Conservation (phyloP, 2,888 invertebrate genomes). For the Keiferia lycopersicella region DNA sequence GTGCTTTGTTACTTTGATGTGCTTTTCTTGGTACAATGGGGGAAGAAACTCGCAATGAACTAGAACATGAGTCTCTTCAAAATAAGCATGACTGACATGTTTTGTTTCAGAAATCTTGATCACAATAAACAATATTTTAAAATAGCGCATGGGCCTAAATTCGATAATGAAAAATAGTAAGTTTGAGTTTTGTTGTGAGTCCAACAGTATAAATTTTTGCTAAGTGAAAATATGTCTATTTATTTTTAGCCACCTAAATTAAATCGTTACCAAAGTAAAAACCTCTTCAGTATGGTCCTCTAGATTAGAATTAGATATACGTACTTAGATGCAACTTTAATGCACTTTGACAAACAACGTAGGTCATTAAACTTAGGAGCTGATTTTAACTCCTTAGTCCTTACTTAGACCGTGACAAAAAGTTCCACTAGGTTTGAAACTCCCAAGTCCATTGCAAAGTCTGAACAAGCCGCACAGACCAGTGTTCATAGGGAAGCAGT, state of each 20-base stretch:
- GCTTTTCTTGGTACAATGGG: not conserved
- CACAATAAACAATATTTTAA: too few species aligned
- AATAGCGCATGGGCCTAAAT: too few species aligned
- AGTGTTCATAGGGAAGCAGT: not conserved
- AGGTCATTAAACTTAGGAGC: constrained; percentile 7
- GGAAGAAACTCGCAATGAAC: not conserved
- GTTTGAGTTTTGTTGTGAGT: too few species aligned
- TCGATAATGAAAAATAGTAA: too few species aligned
- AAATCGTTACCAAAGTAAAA: too few species aligned
- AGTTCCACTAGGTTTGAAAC: not conserved
- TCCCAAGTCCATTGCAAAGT: not conserved
- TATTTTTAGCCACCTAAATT: too few species aligned
- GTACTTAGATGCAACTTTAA: constrained; percentile 16
- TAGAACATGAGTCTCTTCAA: too few species aligned
- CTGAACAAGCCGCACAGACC: not conserved
- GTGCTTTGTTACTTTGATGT: constrained; percentile 1
- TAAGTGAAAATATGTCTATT: too few species aligned
- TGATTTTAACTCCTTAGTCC: constrained; percentile 3
- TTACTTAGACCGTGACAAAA: not conserved
- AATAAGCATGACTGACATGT: too few species aligned
- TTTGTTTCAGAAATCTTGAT: too few species aligned
- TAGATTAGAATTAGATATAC: not conserved
- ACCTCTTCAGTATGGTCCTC: too few species aligned
- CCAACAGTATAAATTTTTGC: too few species aligned
- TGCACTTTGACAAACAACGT: constrained; percentile 26